A percentile compares a stretch with the other conserved stretches of the same genome.
Conservation (phyloP, 2,888 invertebrate genomes). For the Neoscelio sp. region DNA sequence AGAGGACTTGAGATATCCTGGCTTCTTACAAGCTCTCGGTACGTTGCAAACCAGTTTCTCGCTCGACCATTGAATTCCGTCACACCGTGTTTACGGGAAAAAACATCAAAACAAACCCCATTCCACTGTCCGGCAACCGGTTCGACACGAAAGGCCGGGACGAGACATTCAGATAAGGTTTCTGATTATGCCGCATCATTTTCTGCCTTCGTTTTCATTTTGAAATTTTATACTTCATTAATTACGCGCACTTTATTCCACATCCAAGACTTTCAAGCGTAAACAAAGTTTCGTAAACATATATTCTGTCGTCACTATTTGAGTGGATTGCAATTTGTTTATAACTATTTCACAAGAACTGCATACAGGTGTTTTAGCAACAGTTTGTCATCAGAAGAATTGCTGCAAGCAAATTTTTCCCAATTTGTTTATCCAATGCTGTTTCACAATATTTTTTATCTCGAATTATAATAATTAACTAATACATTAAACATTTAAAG, state of each 20-base stretch:
- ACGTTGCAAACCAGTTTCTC: constrained; percentile 61
- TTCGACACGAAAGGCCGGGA: constrained; percentile 53
- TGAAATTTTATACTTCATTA: constrained; percentile 26
- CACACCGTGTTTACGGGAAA: constrained; percentile 71
- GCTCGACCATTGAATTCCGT: constrained; percentile 68
- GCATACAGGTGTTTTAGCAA: no score
- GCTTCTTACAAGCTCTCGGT: constrained; percentile 40
- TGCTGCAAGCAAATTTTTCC: no score
- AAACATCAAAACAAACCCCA: constrained; percentile 72
- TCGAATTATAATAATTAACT: no score
- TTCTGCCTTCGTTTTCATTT: constrained; percentile 18
- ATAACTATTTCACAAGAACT: no score
- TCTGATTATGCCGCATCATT: constrained; percentile 42
- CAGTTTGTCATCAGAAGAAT: no score
- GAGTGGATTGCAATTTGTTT: no score
- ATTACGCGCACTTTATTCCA: constrained; percentile 10
- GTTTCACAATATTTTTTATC: no score
- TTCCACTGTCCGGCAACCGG: constrained; percentile 50
- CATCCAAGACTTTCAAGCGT: constrained; percentile 5
- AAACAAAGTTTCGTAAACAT: constrained; percentile 6
- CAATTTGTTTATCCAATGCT: no score
- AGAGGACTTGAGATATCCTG: neutral
- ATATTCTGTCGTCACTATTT: no score
- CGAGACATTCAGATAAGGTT: constrained; percentile 43
- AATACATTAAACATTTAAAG: no score